Evolutionary conservation across 2,113 vertebrate species (phyloP).

Genomic region (Kobus ellipsiprymnus): DNA sequence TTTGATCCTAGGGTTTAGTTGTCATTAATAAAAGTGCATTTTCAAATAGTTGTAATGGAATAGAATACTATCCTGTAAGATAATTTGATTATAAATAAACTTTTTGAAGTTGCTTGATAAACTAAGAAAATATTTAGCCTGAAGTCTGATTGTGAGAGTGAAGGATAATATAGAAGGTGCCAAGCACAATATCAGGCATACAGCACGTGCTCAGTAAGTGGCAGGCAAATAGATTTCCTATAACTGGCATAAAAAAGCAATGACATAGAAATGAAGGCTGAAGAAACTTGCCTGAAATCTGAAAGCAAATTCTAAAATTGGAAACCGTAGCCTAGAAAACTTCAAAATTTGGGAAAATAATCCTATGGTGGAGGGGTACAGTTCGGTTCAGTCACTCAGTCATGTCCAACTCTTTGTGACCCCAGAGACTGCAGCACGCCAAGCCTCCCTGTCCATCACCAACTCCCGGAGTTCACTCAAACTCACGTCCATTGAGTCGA

Average conservation of each 20-base stretch:
- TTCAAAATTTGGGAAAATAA: background rate
- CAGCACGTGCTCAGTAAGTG: background rate
- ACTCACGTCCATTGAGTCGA: fast-evolving
- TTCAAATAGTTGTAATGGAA: background rate
- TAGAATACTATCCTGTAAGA: background rate
- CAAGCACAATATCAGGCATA: background rate
- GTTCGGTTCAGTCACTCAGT: background rate
- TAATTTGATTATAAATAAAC: background rate
- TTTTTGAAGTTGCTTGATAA: background rate
- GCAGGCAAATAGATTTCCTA: background rate
- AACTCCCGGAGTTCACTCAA: fast-evolving
- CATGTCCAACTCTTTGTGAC: fast-evolving
- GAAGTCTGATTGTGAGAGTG: background rate
- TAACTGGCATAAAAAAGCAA: background rate
- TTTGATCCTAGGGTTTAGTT: background rate
- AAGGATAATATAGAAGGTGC: background rate
- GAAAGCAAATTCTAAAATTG: background rate
- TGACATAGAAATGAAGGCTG: background rate
- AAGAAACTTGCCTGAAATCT: background rate
- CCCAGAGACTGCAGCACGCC: fast-evolving
- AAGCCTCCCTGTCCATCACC: background rate
- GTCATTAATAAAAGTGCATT: background rate
- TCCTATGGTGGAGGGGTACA: background rate
- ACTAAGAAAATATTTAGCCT: background rate
- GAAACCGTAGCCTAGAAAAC: background rate